Evolutionary conservation across 2,113 vertebrate species (phyloP).

Genomic region (Macrotus californicus): DNA sequence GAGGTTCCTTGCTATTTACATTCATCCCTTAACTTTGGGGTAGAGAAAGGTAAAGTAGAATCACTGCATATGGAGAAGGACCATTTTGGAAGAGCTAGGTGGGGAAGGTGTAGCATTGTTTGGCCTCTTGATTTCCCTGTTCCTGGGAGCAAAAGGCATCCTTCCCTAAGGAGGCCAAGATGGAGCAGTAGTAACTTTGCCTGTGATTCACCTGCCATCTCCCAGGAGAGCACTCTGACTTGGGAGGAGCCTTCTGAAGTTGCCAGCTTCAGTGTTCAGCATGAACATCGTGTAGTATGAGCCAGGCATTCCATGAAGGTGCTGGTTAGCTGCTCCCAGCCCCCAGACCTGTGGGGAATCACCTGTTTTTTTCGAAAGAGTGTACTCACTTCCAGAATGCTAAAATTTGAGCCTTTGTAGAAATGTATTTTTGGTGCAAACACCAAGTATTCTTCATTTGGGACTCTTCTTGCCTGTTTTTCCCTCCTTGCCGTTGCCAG

Average conservation of each 20-base stretch:
- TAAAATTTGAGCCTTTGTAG: not conserved
- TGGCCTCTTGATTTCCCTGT: not conserved
- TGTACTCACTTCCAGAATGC: not conserved
- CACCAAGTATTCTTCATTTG: accelerated
- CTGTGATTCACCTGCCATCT: not conserved
- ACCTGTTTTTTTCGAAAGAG: not conserved
- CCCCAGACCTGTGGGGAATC: not conserved
- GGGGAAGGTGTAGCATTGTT: not conserved
- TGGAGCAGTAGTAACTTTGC: not conserved
- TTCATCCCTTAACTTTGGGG: not conserved
- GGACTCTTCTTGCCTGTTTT: not conserved
- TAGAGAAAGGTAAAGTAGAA: not conserved
- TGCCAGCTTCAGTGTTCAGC: not conserved
- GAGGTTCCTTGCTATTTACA: not conserved
- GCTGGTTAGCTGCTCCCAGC: accelerated
- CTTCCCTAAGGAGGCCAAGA: not conserved
- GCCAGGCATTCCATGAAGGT: not conserved
- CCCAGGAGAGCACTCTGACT: not conserved
- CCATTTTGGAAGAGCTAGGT: not conserved
- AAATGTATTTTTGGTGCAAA: not conserved
- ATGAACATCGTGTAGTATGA: not conserved
- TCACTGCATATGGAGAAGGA: accelerated
- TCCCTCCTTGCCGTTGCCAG: not conserved
- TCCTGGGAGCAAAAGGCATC: not conserved
- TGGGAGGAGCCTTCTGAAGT: not conserved